phyloP scores from a whole-genome alignment of 2,797 vertebrate species.

The Chromis chromis region DNA sequence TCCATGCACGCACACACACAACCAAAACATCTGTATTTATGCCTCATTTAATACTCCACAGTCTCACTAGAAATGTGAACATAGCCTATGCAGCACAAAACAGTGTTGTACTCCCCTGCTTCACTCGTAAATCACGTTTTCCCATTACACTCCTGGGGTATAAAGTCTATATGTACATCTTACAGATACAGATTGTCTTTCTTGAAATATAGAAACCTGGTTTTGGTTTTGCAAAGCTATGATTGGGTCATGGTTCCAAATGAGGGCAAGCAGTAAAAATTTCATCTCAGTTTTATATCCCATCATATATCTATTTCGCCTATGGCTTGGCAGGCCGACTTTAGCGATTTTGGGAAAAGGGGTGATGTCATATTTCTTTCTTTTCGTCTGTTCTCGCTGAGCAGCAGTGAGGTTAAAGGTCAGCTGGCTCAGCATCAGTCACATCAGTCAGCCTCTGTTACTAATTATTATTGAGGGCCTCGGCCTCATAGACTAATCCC shows the following conservation, averaged over 20 bases:
- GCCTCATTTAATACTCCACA: slow-evolving; percentile 27
- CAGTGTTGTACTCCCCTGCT: background rate
- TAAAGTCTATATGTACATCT: background rate
- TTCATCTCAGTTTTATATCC: slow-evolving; percentile 16
- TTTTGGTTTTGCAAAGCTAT: background rate
- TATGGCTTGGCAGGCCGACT: slow-evolving; percentile 23
- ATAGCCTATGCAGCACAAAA: slow-evolving; percentile 3
- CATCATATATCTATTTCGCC: slow-evolving; percentile 38
- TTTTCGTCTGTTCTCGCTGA: slow-evolving; percentile 54
- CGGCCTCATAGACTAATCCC: slow-evolving; percentile 55
- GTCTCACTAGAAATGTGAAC: slow-evolving; percentile 17
- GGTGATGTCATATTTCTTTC: slow-evolving; percentile 75
- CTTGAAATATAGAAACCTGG: slow-evolving; percentile 3
- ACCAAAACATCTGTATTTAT: slow-evolving; percentile 29
- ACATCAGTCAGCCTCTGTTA: slow-evolving; percentile 78
- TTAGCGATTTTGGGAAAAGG: slow-evolving; percentile 1
- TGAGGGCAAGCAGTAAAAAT: slow-evolving; percentile 4
- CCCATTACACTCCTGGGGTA: background rate
- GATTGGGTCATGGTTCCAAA: slow-evolving; percentile 12
- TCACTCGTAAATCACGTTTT: slow-evolving; percentile 10
- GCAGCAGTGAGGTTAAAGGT: slow-evolving; percentile 70
- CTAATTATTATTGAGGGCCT: slow-evolving; percentile 80
- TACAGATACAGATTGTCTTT: background rate
- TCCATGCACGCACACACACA: slow-evolving; percentile 14
- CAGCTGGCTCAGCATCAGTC: slow-evolving; percentile 74